Evolutionary conservation across 2,888 invertebrate species (phyloP).

Genomic region (Calephelis perditalis): DNA sequence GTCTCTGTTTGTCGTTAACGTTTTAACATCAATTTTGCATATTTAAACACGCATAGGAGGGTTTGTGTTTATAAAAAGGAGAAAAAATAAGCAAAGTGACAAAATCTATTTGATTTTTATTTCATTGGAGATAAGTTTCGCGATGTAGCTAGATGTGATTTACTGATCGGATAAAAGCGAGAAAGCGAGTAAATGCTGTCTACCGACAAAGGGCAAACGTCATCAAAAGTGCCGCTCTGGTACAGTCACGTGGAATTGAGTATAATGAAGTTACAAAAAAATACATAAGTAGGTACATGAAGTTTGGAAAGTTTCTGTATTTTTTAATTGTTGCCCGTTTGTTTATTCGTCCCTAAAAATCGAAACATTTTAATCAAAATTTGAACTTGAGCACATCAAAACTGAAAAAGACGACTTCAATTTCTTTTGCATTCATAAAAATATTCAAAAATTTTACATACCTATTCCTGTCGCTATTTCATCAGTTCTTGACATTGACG

Average conservation of each 20-base stretch:
- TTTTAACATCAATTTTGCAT: not conserved
- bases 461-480: too few relatives aligned
- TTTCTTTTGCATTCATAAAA: too few relatives aligned
- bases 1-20: not conserved
- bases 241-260: not conserved
- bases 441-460: too few relatives aligned
- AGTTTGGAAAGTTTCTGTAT: too few relatives aligned
- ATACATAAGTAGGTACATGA: too few relatives aligned
- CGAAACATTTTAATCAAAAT: too few relatives aligned
- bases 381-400: too few relatives aligned
- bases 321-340: too few relatives aligned
- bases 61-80: not conserved
- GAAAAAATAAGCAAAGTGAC: not conserved
- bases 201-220: not conserved
- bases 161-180: not conserved
- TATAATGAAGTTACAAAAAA: too few relatives aligned
- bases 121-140: not conserved
- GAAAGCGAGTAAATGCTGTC: not conserved
- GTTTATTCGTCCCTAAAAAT: too few relatives aligned
- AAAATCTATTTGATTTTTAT: slow-evolving; percentile 6
- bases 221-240: not conserved
- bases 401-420: too few relatives aligned
- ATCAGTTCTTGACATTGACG: too few relatives aligned
- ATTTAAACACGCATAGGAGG: not conserved
- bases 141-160: slow-evolving; percentile 3